Conservation (phyloP, 1,140 invertebrate genomes). For the Stegodyphus dumicola region DNA sequence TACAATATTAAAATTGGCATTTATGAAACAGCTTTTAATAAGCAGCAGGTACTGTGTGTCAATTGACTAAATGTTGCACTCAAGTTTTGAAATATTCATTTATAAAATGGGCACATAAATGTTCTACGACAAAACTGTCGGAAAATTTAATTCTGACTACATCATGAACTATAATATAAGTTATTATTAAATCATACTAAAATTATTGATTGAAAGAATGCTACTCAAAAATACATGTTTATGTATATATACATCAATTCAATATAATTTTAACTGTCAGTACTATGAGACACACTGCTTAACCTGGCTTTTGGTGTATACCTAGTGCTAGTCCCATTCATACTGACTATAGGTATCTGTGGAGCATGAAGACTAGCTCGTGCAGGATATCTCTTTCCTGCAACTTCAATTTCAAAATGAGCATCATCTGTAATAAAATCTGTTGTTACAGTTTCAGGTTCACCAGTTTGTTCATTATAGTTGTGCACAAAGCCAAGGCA, state of each 20-base stretch:
- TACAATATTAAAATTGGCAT: no score
- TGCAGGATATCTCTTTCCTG: slow-evolving; percentile 81
- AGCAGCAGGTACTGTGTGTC: no score
- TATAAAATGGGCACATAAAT: no score
- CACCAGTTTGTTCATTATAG: slow-evolving; percentile 77
- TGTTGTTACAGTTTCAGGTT: slow-evolving; percentile 78
- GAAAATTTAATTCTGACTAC: no score
- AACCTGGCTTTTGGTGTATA: slow-evolving; percentile 56
- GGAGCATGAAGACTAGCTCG: slow-evolving; percentile 77
- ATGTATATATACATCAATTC: background rate
- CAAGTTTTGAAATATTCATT: no score
- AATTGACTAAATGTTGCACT: no score
- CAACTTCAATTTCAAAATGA: slow-evolving; percentile 94
- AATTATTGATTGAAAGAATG: no score
- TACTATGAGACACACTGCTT: background rate
- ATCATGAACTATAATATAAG: no score
- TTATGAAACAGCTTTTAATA: no score
- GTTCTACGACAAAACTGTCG: no score
- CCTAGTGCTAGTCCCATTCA: slow-evolving; percentile 51
- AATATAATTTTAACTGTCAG: slow-evolving; percentile 2
- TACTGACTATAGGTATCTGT: slow-evolving; percentile 49
- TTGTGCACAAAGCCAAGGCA: slow-evolving; percentile 94
- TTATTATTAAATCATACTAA: no score
- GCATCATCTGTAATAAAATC: slow-evolving; percentile 86
- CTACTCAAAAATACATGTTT: background rate